Evolutionary conservation across 2,888 invertebrate genomes (phyloP).

Genomic region (Agrilus mali): DNA sequence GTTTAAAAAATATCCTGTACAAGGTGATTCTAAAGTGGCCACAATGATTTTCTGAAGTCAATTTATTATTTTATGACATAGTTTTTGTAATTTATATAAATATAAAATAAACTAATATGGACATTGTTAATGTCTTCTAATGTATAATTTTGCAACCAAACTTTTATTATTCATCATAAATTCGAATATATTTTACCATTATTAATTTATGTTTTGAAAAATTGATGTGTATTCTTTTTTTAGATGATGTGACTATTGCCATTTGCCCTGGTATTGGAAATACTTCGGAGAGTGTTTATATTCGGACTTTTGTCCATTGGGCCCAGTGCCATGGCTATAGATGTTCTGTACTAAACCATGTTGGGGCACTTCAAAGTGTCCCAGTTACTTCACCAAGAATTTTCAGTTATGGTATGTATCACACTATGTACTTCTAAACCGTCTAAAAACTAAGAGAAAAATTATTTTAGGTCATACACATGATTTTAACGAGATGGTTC

Average conservation of each 20-base stretch:
- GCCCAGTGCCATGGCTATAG: constrained; percentile 85
- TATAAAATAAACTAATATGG: too few relatives aligned
- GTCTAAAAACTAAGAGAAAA: too few relatives aligned
- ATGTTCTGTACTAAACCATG: constrained; percentile 87
- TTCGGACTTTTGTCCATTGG: constrained; percentile 84
- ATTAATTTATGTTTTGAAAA: constrained; percentile 1
- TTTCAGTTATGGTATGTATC: constrained; percentile 75
- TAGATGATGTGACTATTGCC: constrained; percentile 78
- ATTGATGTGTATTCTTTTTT: constrained; percentile 21
- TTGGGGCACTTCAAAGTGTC: constrained; percentile 77
- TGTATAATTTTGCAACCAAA: constrained; percentile 1
- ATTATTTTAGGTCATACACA: constrained; percentile 65
- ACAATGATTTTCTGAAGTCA: too few relatives aligned
- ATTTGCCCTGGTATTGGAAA: constrained; percentile 90
- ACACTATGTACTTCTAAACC: too few relatives aligned
- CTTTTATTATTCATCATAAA: background rate
- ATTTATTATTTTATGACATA: too few relatives aligned
- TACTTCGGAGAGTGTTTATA: constrained; percentile 88
- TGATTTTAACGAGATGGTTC: constrained; percentile 76
- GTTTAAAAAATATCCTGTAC: too few relatives aligned
- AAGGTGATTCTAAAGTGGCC: too few relatives aligned
- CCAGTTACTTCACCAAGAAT: constrained; percentile 78
- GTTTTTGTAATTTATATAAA: background rate
- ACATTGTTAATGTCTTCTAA: constrained; percentile 5
- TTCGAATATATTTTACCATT: background rate